Evolutionary conservation across 2,888 invertebrate species (phyloP), one percentile per base, ranked within the genome.

Genomic region (Sphecodes monilicornis): DNA sequence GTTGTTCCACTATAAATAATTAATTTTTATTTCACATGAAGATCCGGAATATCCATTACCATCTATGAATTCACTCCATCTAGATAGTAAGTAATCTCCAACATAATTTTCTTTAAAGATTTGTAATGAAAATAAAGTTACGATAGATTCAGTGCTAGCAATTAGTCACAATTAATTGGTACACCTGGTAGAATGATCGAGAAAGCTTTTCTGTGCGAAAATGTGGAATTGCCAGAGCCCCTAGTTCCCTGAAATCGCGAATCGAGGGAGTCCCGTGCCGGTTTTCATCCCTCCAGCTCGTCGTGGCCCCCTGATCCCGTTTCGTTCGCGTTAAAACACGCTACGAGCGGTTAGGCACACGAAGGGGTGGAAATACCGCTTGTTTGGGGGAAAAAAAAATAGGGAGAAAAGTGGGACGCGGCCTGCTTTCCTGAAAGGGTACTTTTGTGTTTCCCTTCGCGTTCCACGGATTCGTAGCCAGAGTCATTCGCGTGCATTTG

Each of bases 401-500:
- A 70, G 76, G 71, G 78, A 66, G 80, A 78, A 86, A 89, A 89
- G 80, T 86, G 84, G 88, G 84, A 87, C 84, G 86, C 90, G 89
- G 69, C 90, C 90, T 80, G 86, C 78, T 88, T 89, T 87, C 72
- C 80, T 89, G 89, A 90, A 90, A 90, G 87, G 86, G 85, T 75
- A 86, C 90, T 86, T n/a, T 87, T 89, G 83, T 87, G 85, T 76
- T 72, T 78, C 75, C 83, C 83, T 86, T 83, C 86, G 72, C 36
- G 71, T 54, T 66, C 64, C 80, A 46, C 86, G 64, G 80, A 76
- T 80, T 80, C 76, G 32, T 76, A 76, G 22, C 83, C 80, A 72
- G 86, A 76, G 82, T 86, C 82, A 68, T 80, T 71, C 75, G 54
- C 64, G 76, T 70, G 75, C 75, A 80, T 86, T 83, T 80, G 68